These are phyloP conservation scores for Elephas maximus DNA, from an alignment of 2,113 vertebrate species.

Conservation along the genomic window DNA sequence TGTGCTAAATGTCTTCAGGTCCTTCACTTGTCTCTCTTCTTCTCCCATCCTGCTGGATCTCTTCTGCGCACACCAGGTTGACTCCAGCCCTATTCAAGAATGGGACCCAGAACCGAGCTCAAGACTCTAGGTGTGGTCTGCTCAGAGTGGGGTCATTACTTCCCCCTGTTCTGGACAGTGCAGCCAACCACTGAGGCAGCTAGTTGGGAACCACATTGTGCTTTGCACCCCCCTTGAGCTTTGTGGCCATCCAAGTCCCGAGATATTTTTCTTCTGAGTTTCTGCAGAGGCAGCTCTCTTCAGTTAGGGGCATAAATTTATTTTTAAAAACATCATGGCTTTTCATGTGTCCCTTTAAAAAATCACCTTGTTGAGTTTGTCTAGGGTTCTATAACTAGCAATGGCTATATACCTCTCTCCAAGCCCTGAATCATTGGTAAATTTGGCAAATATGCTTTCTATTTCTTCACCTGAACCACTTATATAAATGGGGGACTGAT, in stretches of 20 bases:
- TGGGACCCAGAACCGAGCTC: neutral
- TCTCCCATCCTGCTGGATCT: neutral
- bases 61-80: neutral
- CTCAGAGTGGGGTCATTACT: neutral
- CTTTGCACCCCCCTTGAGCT: neutral
- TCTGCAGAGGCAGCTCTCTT: slow-evolving; percentile 22
- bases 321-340: neutral
- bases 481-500: neutral
- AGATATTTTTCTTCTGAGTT: neutral
- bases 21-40: neutral
- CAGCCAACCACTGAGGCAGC: neutral
- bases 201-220: neutral
- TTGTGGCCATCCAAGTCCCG: neutral
- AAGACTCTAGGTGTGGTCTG: neutral
- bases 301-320: neutral
- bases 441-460: slow-evolving; percentile 6
- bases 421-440: neutral
- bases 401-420: neutral
- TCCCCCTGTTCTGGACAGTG: neutral
- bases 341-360: neutral
- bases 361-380: neutral
- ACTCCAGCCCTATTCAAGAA: neutral
- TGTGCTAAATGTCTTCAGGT: neutral
- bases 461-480: neutral
- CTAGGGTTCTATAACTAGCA: neutral